Conservation (phyloP, 2,113 vertebrate species). For the Podarcis raffonei region DNA sequence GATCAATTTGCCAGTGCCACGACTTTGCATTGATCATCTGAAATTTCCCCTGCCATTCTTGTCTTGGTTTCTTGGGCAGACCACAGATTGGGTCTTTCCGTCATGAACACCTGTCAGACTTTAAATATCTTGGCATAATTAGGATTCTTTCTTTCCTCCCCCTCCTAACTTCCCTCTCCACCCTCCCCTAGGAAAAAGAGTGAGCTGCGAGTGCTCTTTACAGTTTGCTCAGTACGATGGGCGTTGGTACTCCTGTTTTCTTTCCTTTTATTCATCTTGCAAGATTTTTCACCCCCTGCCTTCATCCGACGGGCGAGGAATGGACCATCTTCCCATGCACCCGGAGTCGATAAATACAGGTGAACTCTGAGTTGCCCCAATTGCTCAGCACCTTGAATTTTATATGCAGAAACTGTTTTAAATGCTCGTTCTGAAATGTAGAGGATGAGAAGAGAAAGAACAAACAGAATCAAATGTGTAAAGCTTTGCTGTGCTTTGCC, state of each 20-base stretch:
- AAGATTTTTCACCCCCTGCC: not conserved
- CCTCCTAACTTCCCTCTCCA: not conserved
- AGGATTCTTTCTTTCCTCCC: no score
- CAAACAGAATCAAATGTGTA: not conserved
- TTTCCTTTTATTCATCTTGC: conserved; percentile 14
- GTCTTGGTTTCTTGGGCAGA: not conserved
- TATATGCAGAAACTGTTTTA: conserved; percentile 35
- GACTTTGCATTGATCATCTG: not conserved
- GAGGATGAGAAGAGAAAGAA: not conserved
- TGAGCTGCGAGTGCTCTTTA: not conserved
- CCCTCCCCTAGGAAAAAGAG: not conserved
- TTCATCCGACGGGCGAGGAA: accelerated
- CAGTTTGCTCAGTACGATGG: not conserved
- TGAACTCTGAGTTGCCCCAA: conserved; percentile 65
- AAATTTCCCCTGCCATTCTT: not conserved
- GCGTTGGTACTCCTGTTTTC: not conserved
- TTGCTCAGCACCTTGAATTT: conserved; percentile 66
- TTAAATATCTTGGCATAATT: not conserved
- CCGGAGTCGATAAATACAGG: conserved; percentile 64
- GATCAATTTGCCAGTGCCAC: not conserved
- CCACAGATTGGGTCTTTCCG: not conserved
- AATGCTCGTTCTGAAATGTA: conserved; percentile 48
- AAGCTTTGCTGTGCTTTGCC: not conserved
- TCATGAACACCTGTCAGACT: not conserved
- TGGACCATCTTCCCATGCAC: conserved; percentile 54